Conservation (phyloP, 2,113 vertebrate genomes). For the Erythrocercus mccallii region DNA sequence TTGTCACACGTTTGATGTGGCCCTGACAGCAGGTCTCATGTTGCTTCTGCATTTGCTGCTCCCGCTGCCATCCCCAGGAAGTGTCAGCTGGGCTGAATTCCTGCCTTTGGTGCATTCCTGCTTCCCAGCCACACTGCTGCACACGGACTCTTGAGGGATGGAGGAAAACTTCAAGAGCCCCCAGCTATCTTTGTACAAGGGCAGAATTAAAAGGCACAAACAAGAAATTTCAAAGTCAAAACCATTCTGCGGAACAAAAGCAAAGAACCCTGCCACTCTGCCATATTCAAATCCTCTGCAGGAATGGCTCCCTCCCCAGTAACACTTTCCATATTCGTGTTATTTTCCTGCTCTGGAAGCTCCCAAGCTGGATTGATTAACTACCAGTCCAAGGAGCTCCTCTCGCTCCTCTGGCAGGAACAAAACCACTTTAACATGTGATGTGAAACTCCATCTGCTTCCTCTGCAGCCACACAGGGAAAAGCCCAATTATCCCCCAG, state of each 20-base stretch:
- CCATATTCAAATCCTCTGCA: not conserved
- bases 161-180: not conserved
- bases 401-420: not conserved
- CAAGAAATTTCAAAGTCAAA: not conserved
- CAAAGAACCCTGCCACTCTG: not conserved
- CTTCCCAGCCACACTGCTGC: not conserved
- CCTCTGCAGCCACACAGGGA: not conserved
- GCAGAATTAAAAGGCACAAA: not conserved
- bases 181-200: rapidly evolving
- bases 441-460: not conserved
- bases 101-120: rapidly evolving
- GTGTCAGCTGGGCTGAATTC: no score
- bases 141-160: rapidly evolving
- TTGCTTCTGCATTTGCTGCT: not conserved
- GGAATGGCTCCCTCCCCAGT: not conserved
- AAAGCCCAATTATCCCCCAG: not conserved
- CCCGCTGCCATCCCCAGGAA: rapidly evolving
- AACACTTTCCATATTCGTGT: not conserved
- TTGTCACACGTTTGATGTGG: rapidly evolving
- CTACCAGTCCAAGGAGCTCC: not conserved
- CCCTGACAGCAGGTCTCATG: not conserved
- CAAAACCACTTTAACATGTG: not conserved
- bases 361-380: not conserved
- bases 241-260: rapidly evolving
- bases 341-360: not conserved